phyloP scores from a whole-genome alignment of 1,140 invertebrate genomes.

The Stegodyphus mimosarum region DNA sequence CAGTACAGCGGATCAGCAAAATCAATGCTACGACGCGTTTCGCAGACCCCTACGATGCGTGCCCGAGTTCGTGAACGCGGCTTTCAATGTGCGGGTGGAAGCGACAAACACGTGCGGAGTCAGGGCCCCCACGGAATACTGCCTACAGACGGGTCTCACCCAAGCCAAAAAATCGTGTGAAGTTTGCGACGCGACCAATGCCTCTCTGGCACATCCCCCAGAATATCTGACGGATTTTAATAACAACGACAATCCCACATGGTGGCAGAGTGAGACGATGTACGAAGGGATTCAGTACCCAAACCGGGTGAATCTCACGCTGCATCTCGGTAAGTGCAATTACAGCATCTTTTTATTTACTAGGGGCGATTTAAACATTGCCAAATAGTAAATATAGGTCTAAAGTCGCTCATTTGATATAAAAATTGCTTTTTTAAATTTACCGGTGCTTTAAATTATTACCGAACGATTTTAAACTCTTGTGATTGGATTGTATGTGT shows the following conservation, averaged over 20 bases:
- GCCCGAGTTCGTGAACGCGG: constrained; percentile 96
- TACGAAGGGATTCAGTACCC: constrained; percentile 90
- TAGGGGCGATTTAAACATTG: too few relatives aligned
- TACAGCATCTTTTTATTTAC: too few relatives aligned
- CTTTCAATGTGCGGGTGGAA: constrained; percentile 86
- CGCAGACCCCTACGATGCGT: constrained; percentile 83
- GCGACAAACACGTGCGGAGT: constrained; percentile 96
- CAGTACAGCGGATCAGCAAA: constrained; percentile 16
- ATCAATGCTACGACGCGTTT: constrained; percentile 70
- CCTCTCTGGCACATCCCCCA: constrained; percentile 76
- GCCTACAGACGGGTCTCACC: constrained; percentile 83
- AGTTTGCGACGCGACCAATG: constrained; percentile 71
- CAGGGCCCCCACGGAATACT: constrained; percentile 81
- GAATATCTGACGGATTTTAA: constrained; percentile 91
- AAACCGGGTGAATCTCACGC: constrained; percentile 90
- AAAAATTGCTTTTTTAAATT: too few relatives aligned
- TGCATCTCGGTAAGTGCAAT: constrained; percentile 81
- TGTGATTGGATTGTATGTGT: too few relatives aligned
- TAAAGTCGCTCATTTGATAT: too few relatives aligned
- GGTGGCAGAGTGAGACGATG: constrained; percentile 99
- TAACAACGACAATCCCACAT: constrained; percentile 88
- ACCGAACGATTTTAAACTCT: too few relatives aligned
- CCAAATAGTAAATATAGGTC: too few relatives aligned
- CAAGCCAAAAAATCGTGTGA: constrained; percentile 74
- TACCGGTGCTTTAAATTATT: too few relatives aligned